Conservation (phyloP, 2,888 invertebrate genomes). For the Tetanocera ferruginea region DNA sequence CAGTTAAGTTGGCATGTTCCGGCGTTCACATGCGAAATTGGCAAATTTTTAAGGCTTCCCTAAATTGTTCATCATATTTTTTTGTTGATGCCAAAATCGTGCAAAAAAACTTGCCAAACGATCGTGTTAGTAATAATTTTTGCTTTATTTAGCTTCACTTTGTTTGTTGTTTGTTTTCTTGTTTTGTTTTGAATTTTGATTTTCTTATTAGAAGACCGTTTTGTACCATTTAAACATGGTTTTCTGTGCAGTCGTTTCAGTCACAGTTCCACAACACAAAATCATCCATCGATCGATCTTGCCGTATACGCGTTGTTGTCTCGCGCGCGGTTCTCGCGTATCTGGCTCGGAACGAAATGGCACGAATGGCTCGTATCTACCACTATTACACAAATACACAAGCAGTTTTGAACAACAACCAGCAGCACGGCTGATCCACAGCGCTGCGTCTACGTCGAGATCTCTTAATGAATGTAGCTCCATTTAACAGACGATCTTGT, state of each 20-base stretch:
- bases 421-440: conserved; percentile 6
- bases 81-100: conserved; percentile 5
- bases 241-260: no score
- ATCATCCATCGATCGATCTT: neutral
- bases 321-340: conserved; percentile 56
- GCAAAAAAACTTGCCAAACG: neutral
- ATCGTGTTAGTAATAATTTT: neutral
- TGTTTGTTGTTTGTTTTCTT: no score
- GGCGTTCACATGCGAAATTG: neutral
- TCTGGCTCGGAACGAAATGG: conserved; percentile 50
- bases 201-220: no score
- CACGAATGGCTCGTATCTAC: conserved; percentile 46
- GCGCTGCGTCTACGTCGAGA: conserved; percentile 10
- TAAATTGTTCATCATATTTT: no score
- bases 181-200: no score
- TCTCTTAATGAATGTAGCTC: conserved; percentile 23
- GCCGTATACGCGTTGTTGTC: conserved; percentile 49
- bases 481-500: neutral
- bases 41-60: no score
- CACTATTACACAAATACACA: conserved; percentile 3
- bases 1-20: conserved; percentile 2
- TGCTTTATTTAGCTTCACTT: no score
- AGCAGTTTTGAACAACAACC: conserved; percentile 8
- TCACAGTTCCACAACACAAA: neutral
- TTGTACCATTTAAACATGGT: no score